Evolutionary conservation across 2,888 invertebrate genomes (phyloP).

Genomic region (Campoplex capitator): DNA sequence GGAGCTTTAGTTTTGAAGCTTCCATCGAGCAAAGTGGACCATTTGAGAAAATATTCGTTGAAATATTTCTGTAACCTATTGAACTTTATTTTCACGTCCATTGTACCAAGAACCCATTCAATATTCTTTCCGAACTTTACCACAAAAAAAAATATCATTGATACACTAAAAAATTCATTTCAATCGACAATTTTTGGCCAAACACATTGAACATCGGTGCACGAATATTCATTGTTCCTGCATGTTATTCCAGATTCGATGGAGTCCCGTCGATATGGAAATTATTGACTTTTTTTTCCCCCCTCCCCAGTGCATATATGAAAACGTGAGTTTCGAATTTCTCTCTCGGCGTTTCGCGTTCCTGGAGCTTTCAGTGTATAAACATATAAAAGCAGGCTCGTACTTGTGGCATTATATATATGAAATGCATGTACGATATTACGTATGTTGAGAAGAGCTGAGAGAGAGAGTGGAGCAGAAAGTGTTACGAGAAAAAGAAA

Average conservation of each 20-base stretch:
- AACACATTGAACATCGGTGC: too few relatives aligned
- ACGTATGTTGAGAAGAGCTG: background rate
- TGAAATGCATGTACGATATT: conserved; percentile 17
- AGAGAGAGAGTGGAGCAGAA: background rate
- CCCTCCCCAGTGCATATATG: conserved; percentile 24
- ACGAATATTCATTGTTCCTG: background rate
- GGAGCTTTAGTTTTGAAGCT: too few relatives aligned
- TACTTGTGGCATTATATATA: conserved; percentile 17
- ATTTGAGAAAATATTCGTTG: background rate
- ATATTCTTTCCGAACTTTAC: background rate
- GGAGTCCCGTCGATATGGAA: conserved; percentile 20
- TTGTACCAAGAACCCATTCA: background rate
- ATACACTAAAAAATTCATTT: background rate
- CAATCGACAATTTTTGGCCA: background rate
- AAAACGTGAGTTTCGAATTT: conserved; percentile 42
- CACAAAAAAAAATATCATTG: background rate
- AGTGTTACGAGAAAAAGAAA: conserved; percentile 3
- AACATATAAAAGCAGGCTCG: conserved; percentile 49
- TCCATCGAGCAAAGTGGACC: background rate
- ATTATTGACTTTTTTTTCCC: conserved; percentile 51
- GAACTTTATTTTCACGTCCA: background rate
- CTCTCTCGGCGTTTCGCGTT: conserved; percentile 46
- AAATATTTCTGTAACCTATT: background rate
- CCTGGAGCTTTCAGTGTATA: conserved; percentile 43
- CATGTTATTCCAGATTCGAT: conserved; percentile 11